Base-by-base conservation (phyloP, 2,888 invertebrate species). In the Nyleta sp. region DNA sequence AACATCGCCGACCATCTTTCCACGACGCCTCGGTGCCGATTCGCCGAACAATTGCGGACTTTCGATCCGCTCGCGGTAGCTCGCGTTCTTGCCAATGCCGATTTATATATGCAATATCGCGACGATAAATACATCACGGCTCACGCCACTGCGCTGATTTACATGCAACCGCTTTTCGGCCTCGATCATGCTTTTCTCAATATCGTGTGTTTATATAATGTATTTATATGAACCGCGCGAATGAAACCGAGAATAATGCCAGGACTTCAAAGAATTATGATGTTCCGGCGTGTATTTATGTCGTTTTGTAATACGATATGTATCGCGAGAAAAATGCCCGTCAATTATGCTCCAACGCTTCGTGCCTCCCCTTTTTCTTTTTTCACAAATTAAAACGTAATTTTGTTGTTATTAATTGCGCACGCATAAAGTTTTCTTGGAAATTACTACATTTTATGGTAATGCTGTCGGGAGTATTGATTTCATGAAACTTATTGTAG, bases 121-220 rank as follows among this genome's bases (percentile, higher is more conserved):
- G n/a, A 15, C 35, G 60, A 60, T 73, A 50, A 53, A 59, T 64
- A 42, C 50, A 64, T 50, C 64, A 38, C 55, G 5, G 24, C 46
- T 73, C 40, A 10, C 20, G 52, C 71, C 33, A 44, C 52, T 70
- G 10, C 20, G 52, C 71, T 44, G 52, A 60, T 70, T 70, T 70
- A 60, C 53, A 18, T 44, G 53, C 52, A 60, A 52, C 70, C 38
- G 53, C 48, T 68, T 68, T 68, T 68, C 28, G 20, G 35, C 33
- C 64, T 52, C 46, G 24, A 20, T 50, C 6, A 20, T 48, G 33
- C 68, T 57, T 68, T 38, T 18, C 48, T 59, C 33, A 17, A 33
- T 48, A 59, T 52, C 52, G 4, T 42, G 7, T 11, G 31, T 70
- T 70, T 68, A 59, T 48, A 33, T 48, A 55, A 67, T 48, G 55